Base-by-base conservation (phyloP, 1,140 invertebrate genomes). In the Caenorhabditis tropicalis region DNA sequence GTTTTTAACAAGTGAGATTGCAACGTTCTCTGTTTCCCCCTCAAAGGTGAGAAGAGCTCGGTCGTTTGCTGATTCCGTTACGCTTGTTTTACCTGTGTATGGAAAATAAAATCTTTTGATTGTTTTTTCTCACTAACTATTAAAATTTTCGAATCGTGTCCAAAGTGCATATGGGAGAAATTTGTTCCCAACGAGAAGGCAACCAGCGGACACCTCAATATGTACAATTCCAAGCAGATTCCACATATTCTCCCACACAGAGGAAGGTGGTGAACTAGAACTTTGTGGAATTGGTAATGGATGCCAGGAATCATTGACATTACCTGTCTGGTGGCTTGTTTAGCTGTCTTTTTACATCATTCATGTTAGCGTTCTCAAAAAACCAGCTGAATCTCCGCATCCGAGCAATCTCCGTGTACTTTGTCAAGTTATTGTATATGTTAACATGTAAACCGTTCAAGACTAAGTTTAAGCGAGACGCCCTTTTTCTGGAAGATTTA, bases 181-280 rank as follows among this genome's bases (percentile, higher is more conserved):
- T 51, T 95, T 94, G 92, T 99, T 99, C n/a, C 97, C 97, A 93
- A 98, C 98, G 19, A 98, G 95, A 84, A 98, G 92, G 85, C 96
- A 94, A 79, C 96, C 96, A 51, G 95, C 95, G 83, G 94, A 95
- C 58, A 98, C 94, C 90, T 98, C 96, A 56, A 97, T 93, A 93
- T 98, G 98, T 82, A 98, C 98, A 33, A 98, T 96, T 65, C 97
- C 97, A 90, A 98, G 96, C 65, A 99, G 93, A 93, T 98, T 96
- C 88, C 97, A 93, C 96, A 97, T 98, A 24, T 85, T 89, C 3
- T 95, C 96, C 85, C 89, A 91, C 6, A 86, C 88, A 88, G 46
- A 65, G 16, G 48, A 60, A 19, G 83, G 83, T 27, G 43, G 60
- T 21, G 33, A 33, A 27, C 36, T 80, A 21, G 5, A 80, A 49